phyloP scores from a whole-genome alignment of 2,113 vertebrate species.

The Zingel zingel region DNA sequence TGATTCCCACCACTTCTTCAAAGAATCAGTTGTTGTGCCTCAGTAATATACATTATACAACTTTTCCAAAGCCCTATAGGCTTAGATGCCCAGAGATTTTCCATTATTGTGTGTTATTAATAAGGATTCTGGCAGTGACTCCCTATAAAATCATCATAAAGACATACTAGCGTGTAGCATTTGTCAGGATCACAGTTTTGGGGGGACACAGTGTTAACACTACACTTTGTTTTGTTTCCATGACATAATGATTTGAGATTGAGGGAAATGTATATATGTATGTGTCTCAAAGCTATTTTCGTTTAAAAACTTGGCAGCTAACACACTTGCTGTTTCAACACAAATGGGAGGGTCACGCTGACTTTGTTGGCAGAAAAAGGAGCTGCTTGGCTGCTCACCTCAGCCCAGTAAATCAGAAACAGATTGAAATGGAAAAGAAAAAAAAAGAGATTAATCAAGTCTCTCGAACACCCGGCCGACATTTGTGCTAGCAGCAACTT shows the following conservation, averaged over 20 bases:
- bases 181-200: conserved; percentile 4
- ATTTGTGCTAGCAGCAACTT: conserved; percentile 16
- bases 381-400: conserved; percentile 66
- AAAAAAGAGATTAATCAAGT: conserved; percentile 50
- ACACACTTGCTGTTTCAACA: conserved; percentile 45
- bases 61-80: conserved; percentile 17
- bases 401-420: conserved; percentile 75
- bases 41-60: background rate
- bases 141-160: background rate
- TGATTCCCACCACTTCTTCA: background rate
- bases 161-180: background rate
- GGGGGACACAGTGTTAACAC: conserved; percentile 11
- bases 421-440: conserved; percentile 72
- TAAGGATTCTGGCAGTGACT: background rate
- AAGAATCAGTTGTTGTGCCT: background rate
- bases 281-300: conserved; percentile 44
- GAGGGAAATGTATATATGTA: conserved; percentile 37
- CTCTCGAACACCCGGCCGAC: conserved; percentile 15
- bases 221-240: conserved; percentile 53
- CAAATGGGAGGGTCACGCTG: conserved; percentile 56
- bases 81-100: conserved; percentile 27
- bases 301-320: conserved; percentile 58
- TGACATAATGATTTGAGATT: conserved; percentile 31
- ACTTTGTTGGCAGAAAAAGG: conserved; percentile 64
- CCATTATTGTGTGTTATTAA: conserved; percentile 6